These are phyloP conservation scores for Tokudaia tokunoshimensis DNA, from an alignment of 2,797 vertebrate genomes.

Conservation along the genomic window DNA sequence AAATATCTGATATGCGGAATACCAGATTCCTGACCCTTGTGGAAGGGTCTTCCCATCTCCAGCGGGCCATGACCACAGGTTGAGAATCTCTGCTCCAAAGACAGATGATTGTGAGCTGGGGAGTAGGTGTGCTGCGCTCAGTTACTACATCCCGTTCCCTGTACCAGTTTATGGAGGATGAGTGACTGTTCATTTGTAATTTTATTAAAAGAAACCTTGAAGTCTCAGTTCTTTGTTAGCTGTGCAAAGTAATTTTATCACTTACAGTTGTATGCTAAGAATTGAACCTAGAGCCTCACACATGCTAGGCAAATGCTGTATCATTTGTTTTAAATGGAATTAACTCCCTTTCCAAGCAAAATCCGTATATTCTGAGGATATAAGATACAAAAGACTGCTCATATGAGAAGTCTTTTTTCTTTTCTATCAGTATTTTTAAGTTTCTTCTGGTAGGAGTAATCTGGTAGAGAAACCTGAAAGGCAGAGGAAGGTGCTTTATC, in stretches of 20 bases:
- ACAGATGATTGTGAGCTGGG: conserved; percentile 71
- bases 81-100: neutral
- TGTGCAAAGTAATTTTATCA: neutral
- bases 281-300: neutral
- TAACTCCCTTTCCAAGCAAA: neutral
- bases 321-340: neutral
- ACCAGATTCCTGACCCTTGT: neutral
- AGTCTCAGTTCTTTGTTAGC: conserved; percentile 4
- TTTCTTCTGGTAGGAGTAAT: neutral
- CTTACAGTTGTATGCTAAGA: neutral
- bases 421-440: neutral
- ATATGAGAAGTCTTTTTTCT: neutral
- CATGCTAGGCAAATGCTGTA: neutral
- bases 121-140: conserved; percentile 60
- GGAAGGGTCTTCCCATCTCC: neutral
- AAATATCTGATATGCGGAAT: neutral
- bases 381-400: neutral
- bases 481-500: neutral
- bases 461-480: neutral
- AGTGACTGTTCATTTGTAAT: neutral
- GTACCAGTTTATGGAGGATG: neutral
- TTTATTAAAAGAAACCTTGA: neutral
- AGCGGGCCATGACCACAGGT: neutral
- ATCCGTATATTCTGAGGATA: neutral
- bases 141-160: neutral